Evolutionary conservation across 2,888 invertebrate species (phyloP).

Genomic region (Nudaria mundana): DNA sequence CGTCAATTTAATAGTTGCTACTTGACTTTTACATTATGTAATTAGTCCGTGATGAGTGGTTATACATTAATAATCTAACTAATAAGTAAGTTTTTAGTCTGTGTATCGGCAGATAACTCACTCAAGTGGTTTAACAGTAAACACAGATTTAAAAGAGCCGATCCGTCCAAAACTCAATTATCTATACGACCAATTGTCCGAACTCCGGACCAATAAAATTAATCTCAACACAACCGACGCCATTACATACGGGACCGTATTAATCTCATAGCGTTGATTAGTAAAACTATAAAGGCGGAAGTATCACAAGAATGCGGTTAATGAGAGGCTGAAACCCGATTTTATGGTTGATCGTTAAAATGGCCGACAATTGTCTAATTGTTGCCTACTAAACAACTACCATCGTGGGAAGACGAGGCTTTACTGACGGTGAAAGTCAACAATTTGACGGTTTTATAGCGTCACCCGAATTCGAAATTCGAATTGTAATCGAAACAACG

Average conservation of each 20-base stretch:
- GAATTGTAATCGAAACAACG: slow-evolving; percentile 66
- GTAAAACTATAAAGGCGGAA: slow-evolving; percentile 81
- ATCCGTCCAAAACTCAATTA: slow-evolving; percentile 72
- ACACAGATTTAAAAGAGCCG: slow-evolving; percentile 57
- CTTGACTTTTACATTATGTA: too few relatives aligned
- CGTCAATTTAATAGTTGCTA: too few relatives aligned
- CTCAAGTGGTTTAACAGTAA: slow-evolving; percentile 63
- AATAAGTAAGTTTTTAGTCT: slow-evolving; percentile 43
- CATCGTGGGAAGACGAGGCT: slow-evolving; percentile 72
- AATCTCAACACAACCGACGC: slow-evolving; percentile 71
- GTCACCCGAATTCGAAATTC: slow-evolving; percentile 65
- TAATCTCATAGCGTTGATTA: slow-evolving; percentile 79
- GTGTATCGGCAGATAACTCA: slow-evolving; percentile 47
- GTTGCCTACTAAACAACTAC: slow-evolving; percentile 68
- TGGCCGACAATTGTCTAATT: slow-evolving; percentile 80
- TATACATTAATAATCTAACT: slow-evolving; percentile 48
- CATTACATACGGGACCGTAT: slow-evolving; percentile 73
- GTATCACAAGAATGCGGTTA: slow-evolving; percentile 80
- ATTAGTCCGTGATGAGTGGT: slow-evolving; percentile 23
- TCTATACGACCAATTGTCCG: slow-evolving; percentile 78
- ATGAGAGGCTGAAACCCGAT: slow-evolving; percentile 76
- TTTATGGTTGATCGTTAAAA: slow-evolving; percentile 78
- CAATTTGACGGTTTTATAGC: slow-evolving; percentile 62
- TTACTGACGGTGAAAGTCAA: slow-evolving; percentile 72
- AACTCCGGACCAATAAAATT: slow-evolving; percentile 71